Base-by-base conservation (phyloP, 2,888 invertebrate species). In the Synanthedon andrenaeformis region DNA sequence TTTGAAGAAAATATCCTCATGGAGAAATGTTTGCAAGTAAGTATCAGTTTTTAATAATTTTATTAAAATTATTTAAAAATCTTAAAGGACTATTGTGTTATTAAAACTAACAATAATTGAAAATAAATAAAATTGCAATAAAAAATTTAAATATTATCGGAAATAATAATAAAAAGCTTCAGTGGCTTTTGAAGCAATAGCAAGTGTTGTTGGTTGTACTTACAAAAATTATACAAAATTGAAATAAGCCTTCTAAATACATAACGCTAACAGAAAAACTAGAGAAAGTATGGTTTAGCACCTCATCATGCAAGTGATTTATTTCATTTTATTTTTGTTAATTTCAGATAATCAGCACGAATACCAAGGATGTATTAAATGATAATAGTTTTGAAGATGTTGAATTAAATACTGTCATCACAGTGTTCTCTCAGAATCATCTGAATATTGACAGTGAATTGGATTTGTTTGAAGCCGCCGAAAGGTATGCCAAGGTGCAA, bases 1-100 rank as follows among this genome's bases (percentile, higher is more conserved):
- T 96, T 95, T 76, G 95, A 96, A 57, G 95, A 95, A 69, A 93
- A 92, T 56, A 90, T 91, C 3, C 80, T 96, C 0, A 93, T 94
- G 92, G 92, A 93, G 41, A 93, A 94, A 72, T 95, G 95, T 74
- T 87, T 95, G 70, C 91, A 92, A 87, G 93, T 92, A 69, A 52
- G 54, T 17, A 50, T 8, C 19, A 50, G 8, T 45, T 45, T 14
- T 10, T 35, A 49, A 3, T 52, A 50, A 17, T 50, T 50, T 50
- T 50, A 49, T 49, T n/a, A 10, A n/a, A 49, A n/a, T 17, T 17
- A 17, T 1, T 17, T 17, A 17, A 2, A 17, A 2, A 17, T 17
- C 17, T 17, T 17, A 17, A 17, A 17, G 17, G 17, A 17, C 17
- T 17, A 17, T 13, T n/a, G 3, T 42, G 12, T 4, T 42, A 42